phyloP scores from a whole-genome alignment of 64 coral and sea anemone species.

The Montipora efflorescens region DNA sequence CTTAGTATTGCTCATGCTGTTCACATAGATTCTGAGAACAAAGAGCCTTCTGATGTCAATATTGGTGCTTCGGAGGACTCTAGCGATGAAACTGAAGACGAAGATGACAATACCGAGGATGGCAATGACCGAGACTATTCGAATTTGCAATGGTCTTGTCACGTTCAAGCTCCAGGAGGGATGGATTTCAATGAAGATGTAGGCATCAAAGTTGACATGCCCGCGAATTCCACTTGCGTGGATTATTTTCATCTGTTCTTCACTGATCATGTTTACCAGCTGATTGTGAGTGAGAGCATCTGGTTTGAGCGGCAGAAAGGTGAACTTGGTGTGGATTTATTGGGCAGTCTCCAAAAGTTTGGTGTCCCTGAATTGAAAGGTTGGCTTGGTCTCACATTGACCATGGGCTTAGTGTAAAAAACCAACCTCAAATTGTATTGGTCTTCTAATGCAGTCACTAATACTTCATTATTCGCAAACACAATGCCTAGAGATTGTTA shows the following conservation, averaged over 20 bases:
- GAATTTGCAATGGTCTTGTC: neutral
- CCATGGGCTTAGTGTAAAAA: neutral
- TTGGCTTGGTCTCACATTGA: neutral
- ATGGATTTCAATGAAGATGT: neutral
- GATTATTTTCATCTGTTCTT: neutral
- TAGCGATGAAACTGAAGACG: no score
- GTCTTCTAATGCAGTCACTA: neutral
- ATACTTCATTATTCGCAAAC: slow-evolving; percentile 27
- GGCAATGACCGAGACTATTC: neutral
- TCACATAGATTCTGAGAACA: no score
- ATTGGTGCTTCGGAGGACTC: no score
- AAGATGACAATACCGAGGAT: neutral
- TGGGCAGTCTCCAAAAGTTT: no score
- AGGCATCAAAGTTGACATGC: neutral
- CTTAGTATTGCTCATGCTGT: no score
- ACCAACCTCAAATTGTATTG: neutral
- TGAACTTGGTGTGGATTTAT: neutral
- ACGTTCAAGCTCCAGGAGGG: neutral
- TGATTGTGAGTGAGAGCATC: neutral
- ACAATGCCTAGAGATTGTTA: slow-evolving; percentile 24
- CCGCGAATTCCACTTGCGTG: neutral
- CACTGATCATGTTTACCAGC: neutral
- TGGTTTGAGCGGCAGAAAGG: neutral
- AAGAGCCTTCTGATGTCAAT: no score
- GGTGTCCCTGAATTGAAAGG: neutral